Conservation (phyloP, 2,113 vertebrate genomes). For the Xiphorhynchus elegans region DNA sequence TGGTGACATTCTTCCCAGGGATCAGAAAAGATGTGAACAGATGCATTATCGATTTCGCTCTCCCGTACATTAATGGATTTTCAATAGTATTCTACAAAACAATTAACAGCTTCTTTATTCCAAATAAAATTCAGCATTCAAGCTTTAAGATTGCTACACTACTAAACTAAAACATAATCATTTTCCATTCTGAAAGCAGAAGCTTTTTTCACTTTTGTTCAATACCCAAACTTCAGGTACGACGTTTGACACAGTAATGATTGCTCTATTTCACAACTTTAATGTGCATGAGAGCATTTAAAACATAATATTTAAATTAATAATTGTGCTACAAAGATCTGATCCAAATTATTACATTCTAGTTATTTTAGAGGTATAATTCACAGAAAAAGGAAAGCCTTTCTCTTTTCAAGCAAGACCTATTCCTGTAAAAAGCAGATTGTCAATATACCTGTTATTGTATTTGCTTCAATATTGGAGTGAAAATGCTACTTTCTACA, state of each 20-base stretch:
- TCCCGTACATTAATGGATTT: background rate
- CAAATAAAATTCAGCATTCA: background rate
- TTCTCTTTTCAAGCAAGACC: background rate
- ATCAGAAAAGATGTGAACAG: background rate
- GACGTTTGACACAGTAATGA: background rate
- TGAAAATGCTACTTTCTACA: slow-evolving; percentile 5
- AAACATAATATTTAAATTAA: background rate
- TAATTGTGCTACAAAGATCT: background rate
- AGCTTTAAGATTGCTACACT: background rate
- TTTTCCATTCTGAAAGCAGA: background rate
- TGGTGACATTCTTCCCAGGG: background rate
- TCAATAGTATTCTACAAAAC: background rate
- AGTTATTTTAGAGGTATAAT: background rate
- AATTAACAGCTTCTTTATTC: background rate
- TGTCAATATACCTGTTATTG: background rate
- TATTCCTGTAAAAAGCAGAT: background rate
- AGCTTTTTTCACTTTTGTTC: background rate
- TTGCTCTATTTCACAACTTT: background rate
- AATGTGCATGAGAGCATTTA: background rate
- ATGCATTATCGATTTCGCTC: background rate
- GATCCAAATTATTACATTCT: background rate
- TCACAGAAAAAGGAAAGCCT: background rate
- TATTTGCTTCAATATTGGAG: background rate
- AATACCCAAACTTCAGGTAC: background rate
- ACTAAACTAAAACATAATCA: background rate